phyloP scores from a whole-genome alignment of 2,113 vertebrate species.

The Serinus canaria region DNA sequence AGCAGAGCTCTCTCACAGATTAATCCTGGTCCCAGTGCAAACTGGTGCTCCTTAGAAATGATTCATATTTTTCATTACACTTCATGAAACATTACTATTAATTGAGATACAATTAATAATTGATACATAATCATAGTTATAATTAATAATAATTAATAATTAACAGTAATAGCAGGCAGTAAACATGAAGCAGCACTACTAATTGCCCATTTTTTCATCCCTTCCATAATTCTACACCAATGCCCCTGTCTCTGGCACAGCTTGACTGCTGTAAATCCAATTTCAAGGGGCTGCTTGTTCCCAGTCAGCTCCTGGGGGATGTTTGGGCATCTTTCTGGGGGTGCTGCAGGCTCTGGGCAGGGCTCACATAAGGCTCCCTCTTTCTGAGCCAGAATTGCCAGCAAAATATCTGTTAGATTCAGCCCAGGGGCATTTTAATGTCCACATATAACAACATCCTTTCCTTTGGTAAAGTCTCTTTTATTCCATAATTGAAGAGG shows the following conservation, averaged over 20 bases:
- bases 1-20: neutral
- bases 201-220: neutral
- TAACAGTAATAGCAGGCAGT: neutral
- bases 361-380: accelerated
- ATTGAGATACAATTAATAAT: neutral
- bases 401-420: neutral
- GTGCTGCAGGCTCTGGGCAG: neutral
- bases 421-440: neutral
- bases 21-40: neutral
- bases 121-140: neutral
- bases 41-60: neutral
- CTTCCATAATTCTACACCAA: accelerated
- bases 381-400: neutral
- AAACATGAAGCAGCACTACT: neutral
- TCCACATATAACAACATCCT: neutral
- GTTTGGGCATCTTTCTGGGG: neutral
- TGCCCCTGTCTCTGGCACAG: neutral
- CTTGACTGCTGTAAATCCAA: neutral
- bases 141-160: neutral
- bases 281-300: neutral
- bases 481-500: neutral
- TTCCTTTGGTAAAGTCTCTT: neutral
- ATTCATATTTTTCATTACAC: neutral
- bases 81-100: neutral
- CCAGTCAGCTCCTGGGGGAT: neutral